Base-by-base conservation (phyloP, 2,888 invertebrate genomes). In the Drosophila austrosaltans region DNA sequence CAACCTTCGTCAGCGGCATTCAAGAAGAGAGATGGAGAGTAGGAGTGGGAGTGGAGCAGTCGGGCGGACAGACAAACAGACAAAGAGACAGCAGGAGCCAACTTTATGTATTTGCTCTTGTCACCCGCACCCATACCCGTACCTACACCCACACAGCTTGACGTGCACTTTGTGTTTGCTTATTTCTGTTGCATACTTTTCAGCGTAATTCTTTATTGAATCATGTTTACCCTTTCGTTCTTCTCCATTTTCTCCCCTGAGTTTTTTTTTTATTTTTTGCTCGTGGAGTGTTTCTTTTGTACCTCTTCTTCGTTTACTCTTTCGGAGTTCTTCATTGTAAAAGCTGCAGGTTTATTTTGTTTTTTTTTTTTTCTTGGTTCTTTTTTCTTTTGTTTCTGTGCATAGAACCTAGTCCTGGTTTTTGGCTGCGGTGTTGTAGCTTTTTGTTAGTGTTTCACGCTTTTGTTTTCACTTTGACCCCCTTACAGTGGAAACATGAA, bases 181-280 rank as follows among this genome's bases (percentile, higher is more conserved):
- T 70, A 63, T 81, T 81, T 72, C 72, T 76, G 77, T 79, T 81
- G 80, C 89, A 82, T 86, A 87, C 82, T 78, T 86, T 81, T 77
- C 79, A 84, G 76, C 84, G 81, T 86, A 81, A 79, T 81, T 89
- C 48, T 79, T 89, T 87, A 87, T 87, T 89, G 86, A 89, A 89
- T 89, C 85, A 81, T 82, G 82, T 82, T 77, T 73, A 69, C 70
- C 64, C 63, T 81, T 73, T 71, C 74, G 67, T 73, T 63, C 67
- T 69, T 61, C 59, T 63, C 69, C 40, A 36, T 25, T 12, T 63
- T 22, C 57, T 53, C 59, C 25, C 36, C 10, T 8, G 1, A 8
- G 7, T 36, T 10, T 36, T 36, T 8, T 36, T 8, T 32, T 36
- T 36, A 8, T 36, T 48, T 69, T 63, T 59, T 66, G 53, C 48